phyloP scores from a whole-genome alignment of 2,888 invertebrate species.

The Drosophila phalerata region DNA sequence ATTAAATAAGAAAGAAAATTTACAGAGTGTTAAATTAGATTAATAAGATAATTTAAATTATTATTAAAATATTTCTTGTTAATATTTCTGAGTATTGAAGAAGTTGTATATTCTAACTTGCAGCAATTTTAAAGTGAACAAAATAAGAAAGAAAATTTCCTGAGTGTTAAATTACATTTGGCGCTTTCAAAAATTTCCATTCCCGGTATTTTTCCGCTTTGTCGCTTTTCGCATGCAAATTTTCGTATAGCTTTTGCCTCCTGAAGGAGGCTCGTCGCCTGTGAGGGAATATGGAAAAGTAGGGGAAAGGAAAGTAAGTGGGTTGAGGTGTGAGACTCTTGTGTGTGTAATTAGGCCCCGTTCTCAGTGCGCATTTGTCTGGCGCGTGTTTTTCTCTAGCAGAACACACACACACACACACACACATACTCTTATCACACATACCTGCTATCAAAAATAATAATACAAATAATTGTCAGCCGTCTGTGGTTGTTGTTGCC shows the following conservation, averaged over 20 bases:
- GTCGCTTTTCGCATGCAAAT: slow-evolving; percentile 20
- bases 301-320: not conserved
- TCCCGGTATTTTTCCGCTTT: slow-evolving; percentile 6
- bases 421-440: not conserved
- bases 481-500: slow-evolving; percentile 28
- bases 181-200: slow-evolving; percentile 4
- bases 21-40: no score
- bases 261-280: slow-evolving; percentile 20
- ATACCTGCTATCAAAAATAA: not conserved
- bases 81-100: no score
- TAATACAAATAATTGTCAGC: slow-evolving; percentile 49
- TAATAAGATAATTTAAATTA: no score
- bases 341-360: slow-evolving; percentile 40
- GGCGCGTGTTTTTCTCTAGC: slow-evolving; percentile 45
- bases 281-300: not conserved
- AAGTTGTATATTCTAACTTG: no score
- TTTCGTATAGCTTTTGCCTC: slow-evolving; percentile 1
- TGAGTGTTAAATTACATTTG: not conserved
- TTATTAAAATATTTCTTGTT: no score
- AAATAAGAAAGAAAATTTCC: not conserved
- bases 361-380: slow-evolving; percentile 53
- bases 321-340: not conserved
- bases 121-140: not conserved
- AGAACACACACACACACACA: not conserved
- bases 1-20: no score